Evolutionary conservation across 2,888 invertebrate species (phyloP).

Genomic region (Doris montereyensis): DNA sequence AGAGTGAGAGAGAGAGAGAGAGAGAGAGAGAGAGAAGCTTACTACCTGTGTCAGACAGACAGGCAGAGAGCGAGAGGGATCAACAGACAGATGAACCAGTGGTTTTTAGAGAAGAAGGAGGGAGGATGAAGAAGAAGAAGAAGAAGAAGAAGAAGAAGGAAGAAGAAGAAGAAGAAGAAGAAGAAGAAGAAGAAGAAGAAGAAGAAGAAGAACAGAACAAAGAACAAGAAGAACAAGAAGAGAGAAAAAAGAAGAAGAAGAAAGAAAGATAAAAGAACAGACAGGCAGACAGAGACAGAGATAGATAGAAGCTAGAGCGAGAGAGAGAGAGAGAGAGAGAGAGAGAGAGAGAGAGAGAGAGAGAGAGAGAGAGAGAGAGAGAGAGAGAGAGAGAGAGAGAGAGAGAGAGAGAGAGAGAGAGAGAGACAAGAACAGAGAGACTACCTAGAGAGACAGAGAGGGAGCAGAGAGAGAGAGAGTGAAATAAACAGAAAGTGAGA

Average conservation of each 20-base stretch:
- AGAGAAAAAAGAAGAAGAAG: constrained; percentile 7
- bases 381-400: neutral
- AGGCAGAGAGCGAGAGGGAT: no score
- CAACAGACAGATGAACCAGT: no score
- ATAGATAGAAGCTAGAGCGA: neutral
- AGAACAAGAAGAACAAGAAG: neutral
- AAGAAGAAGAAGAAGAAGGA: neutral
- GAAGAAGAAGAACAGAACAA: no score
- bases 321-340: neutral
- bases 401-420: neutral
- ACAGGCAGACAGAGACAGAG: no score
- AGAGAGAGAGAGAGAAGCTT: no score
- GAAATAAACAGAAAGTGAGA: no score
- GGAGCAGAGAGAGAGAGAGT: neutral
- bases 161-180: constrained; percentile 9
- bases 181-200: constrained; percentile 1
- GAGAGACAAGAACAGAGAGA: neutral
- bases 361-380: neutral
- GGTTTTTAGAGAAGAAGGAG: no score
- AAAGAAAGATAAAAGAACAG: constrained; percentile 1
- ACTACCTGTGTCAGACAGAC: no score
- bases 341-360: neutral
- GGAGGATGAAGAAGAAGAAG: no score
- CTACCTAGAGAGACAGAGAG: neutral
- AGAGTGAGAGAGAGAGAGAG: no score